Evolutionary conservation across 2,113 vertebrate genomes (phyloP).

Genomic region (Varanus komodoensis): DNA sequence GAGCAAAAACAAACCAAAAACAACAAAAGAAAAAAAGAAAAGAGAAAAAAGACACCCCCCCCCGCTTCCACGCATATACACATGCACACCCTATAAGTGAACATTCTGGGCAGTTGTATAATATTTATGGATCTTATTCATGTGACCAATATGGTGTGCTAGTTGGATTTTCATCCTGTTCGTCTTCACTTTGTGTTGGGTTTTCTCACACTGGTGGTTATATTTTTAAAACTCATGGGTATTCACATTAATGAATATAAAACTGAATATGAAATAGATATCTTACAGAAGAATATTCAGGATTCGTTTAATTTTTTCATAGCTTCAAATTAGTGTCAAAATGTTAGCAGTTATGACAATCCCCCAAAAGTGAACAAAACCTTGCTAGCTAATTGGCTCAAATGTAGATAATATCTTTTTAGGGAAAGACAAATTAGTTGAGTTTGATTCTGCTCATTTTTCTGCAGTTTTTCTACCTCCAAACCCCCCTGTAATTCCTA

Average conservation of each 20-base stretch:
- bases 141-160: background rate
- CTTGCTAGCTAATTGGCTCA: background rate
- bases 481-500: too few relatives aligned
- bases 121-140: background rate
- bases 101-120: conserved; percentile 35
- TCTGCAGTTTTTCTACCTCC: too few relatives aligned
- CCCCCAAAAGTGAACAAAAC: background rate
- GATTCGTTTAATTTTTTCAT: background rate
- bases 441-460: too few relatives aligned
- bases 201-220: background rate
- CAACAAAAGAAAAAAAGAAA: background rate
- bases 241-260: conserved; percentile 12
- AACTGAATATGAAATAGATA: too few relatives aligned
- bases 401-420: background rate
- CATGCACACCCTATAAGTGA: conserved; percentile 26
- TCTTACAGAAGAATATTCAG: background rate
- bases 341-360: background rate
- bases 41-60: background rate
- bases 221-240: conserved; percentile 14
- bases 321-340: background rate
- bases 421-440: too few relatives aligned
- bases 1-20: conserved; percentile 44
- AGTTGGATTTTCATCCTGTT: conserved; percentile 12
- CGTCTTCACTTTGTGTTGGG: background rate
- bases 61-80: too few relatives aligned